Evolutionary conservation across 1,140 invertebrate genomes (phyloP).

Genomic region (Pectinophora gossypiella): DNA sequence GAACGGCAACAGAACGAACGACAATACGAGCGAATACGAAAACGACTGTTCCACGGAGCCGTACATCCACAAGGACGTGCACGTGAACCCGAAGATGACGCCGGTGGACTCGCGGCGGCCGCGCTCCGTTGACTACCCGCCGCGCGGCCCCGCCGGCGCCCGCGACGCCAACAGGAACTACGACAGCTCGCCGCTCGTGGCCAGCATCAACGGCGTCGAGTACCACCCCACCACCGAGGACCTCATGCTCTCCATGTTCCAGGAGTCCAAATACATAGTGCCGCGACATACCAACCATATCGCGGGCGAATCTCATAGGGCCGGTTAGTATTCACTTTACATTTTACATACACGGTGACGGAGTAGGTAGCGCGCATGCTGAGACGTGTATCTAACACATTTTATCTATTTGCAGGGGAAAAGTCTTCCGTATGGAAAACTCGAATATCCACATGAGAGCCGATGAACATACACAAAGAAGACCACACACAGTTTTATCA

Average conservation of each 20-base stretch:
- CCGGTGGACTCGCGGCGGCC: slow-evolving; percentile 54
- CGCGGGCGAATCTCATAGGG: slow-evolving; percentile 54
- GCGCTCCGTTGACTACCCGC: slow-evolving; percentile 56
- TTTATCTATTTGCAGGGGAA: slow-evolving; percentile 50
- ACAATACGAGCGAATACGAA: slow-evolving; percentile 57
- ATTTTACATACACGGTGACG: no score
- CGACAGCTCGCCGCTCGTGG: slow-evolving; percentile 59
- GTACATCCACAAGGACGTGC: slow-evolving; percentile 70
- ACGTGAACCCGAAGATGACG: slow-evolving; percentile 74
- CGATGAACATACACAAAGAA: slow-evolving; percentile 20
- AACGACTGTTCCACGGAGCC: slow-evolving; percentile 40
- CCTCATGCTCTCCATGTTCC: slow-evolving; percentile 65
- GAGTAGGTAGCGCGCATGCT: no score
- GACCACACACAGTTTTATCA: neutral
- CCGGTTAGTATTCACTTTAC: slow-evolving; percentile 46
- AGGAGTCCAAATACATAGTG: slow-evolving; percentile 65
- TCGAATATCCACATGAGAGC: slow-evolving; percentile 69
- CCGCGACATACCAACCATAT: slow-evolving; percentile 53
- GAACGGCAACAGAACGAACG: slow-evolving; percentile 43
- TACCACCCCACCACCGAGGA: slow-evolving; percentile 68
- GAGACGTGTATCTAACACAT: no score
- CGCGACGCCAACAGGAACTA: slow-evolving; percentile 54
- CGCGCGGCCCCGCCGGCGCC: slow-evolving; percentile 15
- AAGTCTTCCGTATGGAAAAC: slow-evolving; percentile 66
- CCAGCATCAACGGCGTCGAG: slow-evolving; percentile 67